Conservation (phyloP, 2,888 invertebrate species). For the Sinhomidia bicolor region DNA sequence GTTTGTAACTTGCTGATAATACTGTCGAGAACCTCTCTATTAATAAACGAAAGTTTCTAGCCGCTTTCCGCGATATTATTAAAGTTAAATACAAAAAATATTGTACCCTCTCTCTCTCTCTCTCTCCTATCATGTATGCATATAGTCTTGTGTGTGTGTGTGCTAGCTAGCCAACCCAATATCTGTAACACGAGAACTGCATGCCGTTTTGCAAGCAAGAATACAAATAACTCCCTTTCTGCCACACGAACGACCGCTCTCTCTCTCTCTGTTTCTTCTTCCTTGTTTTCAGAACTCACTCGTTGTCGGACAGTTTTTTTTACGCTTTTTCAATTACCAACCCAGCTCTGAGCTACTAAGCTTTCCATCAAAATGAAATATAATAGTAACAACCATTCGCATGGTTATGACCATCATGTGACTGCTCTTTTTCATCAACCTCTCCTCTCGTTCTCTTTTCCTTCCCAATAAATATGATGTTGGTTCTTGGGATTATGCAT, state of each 20-base stretch:
- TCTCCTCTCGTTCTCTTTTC: too few relatives aligned
- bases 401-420: conserved; percentile 52
- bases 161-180: neutral
- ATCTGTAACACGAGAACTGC: too few relatives aligned
- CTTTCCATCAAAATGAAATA: conserved; percentile 41
- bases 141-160: neutral
- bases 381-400: conserved; percentile 50
- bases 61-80: conserved; percentile 13
- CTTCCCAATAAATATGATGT: conserved; percentile 58
- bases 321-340: conserved; percentile 45
- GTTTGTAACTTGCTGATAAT: conserved; percentile 74
- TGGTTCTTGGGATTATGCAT: conserved; percentile 65
- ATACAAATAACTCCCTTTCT: too few relatives aligned
- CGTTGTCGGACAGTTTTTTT: neutral
- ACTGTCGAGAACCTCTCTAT: conserved; percentile 64
- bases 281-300: neutral
- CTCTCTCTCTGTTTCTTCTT: neutral
- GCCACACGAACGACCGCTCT: neutral
- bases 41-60: conserved; percentile 49
- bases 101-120: neutral
- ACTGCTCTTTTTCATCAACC: conserved; percentile 42
- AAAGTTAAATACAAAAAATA: conserved; percentile 20
- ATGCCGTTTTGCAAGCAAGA: too few relatives aligned
- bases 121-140: too few relatives aligned
- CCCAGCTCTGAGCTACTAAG: neutral